A percentile compares a stretch with the other conserved stretches of the same genome.
Conservation (phyloP, 2,888 invertebrate species). For the Nowickia ferox region DNA sequence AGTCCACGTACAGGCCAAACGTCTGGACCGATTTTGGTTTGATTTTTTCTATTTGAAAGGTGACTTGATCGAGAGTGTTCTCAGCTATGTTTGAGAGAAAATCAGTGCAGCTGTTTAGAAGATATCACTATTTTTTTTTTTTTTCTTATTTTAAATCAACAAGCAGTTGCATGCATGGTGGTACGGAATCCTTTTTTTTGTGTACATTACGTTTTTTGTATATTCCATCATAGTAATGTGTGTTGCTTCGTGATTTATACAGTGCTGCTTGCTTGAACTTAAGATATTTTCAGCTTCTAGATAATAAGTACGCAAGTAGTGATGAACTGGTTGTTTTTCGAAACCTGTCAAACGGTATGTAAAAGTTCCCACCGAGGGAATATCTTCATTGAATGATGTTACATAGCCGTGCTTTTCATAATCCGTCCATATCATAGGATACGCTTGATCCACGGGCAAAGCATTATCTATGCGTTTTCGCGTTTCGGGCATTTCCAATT, state of each 20-base stretch:
- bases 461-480: constrained; percentile 88
- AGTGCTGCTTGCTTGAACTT: constrained; percentile 85
- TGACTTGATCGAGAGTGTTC: no score
- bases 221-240: constrained; percentile 88
- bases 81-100: no score
- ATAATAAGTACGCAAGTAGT: constrained; percentile 93
- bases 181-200: background rate
- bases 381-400: constrained; percentile 94
- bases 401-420: constrained; percentile 88
- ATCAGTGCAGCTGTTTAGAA: no score
- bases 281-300: constrained; percentile 86
- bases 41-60: no score
- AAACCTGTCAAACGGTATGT: constrained; percentile 96
- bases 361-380: constrained; percentile 92
- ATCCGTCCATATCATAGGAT: constrained; percentile 94
- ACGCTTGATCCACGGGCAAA: constrained; percentile 87
- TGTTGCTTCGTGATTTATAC: constrained; percentile 89
- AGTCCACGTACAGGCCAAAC: no score
- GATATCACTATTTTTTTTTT: no score
- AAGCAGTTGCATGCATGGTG: no score
- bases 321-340: constrained; percentile 91
- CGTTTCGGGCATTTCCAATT: constrained; percentile 94
- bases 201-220: constrained; percentile 86
- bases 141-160: no score
- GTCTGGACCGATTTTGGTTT: no score